These are phyloP conservation scores for Agelas oroides DNA, from an alignment of 37 sponge, comb jelly and placozoan genomes.

Conservation along the genomic window DNA sequence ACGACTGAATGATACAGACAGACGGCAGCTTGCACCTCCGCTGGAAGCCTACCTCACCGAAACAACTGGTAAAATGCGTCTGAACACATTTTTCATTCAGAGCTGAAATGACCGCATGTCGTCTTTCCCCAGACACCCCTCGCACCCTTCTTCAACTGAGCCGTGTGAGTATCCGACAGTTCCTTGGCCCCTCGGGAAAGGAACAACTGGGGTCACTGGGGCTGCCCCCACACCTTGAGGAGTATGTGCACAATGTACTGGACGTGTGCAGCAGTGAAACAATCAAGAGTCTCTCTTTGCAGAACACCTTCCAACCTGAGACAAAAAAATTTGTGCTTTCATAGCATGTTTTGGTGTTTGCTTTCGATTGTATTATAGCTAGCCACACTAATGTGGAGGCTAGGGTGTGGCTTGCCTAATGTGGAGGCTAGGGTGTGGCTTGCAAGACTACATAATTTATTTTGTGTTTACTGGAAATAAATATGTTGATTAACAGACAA, in stretches of 20 bases:
- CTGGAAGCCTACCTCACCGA: conserved; percentile 20
- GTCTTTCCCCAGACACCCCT: conserved; percentile 21
- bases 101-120: too few relatives aligned
- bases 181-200: conserved; percentile 13
- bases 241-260: conserved; percentile 6
- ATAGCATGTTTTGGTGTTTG: too few relatives aligned
- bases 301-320: too few relatives aligned
- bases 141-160: conserved; percentile 32
- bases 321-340: too few relatives aligned
- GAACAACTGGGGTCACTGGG: background rate
- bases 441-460: too few relatives aligned
- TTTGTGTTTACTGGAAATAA: too few relatives aligned
- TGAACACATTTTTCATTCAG: too few relatives aligned
- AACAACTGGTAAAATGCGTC: conserved; percentile 27
- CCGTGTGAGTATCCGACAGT: conserved; percentile 41
- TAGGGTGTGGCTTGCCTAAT: too few relatives aligned
- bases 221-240: conserved; percentile 5
- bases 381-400: too few relatives aligned
- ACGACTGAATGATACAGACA: conserved; percentile 29
- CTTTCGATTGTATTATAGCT: too few relatives aligned
- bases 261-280: conserved; percentile 24
- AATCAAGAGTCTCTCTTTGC: background rate
- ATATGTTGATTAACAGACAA: too few relatives aligned
- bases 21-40: background rate
- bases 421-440: too few relatives aligned